Conservation (phyloP, 2,113 vertebrate species). For the Cyanistes caeruleus region DNA sequence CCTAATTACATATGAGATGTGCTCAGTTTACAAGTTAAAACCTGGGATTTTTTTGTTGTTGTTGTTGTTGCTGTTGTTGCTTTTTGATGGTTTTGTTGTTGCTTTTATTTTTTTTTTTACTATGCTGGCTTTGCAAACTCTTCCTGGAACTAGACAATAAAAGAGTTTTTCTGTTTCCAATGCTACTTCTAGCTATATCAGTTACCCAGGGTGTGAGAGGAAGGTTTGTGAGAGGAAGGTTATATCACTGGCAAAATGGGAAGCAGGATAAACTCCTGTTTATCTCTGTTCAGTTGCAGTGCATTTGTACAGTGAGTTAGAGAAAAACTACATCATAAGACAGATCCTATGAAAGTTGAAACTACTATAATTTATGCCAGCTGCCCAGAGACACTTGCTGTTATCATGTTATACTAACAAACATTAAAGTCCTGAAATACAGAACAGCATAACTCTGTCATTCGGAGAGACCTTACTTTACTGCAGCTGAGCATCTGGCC, state of each 20-base stretch:
- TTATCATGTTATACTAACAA: not conserved
- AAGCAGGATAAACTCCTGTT: not conserved
- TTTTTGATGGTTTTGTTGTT: not conserved
- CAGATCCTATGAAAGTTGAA: not conserved
- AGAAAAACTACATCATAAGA: not conserved
- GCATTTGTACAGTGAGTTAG: not conserved
- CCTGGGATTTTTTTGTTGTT: too few relatives aligned
- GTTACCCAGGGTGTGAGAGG: not conserved
- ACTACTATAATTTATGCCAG: not conserved
- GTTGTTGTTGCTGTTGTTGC: not conserved
- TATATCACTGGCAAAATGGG: not conserved
- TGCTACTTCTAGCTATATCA: not conserved
- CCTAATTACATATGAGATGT: not conserved
- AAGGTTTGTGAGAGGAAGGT: not conserved
- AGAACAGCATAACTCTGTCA: not conserved
- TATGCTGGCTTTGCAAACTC: not conserved
- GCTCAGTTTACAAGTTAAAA: constrained; percentile 12
- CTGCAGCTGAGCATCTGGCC: not conserved
- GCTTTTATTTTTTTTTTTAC: not conserved
- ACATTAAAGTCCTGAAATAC: not conserved
- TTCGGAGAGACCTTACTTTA: not conserved
- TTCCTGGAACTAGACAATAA: not conserved
- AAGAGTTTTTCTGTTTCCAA: not conserved
- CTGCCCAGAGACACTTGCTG: not conserved
- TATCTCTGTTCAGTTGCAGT: not conserved